A percentile compares a stretch with the other conserved stretches of the same genome.
Conservation (phyloP, 1,140 invertebrate species). For the Himalopsyche phryganea region DNA sequence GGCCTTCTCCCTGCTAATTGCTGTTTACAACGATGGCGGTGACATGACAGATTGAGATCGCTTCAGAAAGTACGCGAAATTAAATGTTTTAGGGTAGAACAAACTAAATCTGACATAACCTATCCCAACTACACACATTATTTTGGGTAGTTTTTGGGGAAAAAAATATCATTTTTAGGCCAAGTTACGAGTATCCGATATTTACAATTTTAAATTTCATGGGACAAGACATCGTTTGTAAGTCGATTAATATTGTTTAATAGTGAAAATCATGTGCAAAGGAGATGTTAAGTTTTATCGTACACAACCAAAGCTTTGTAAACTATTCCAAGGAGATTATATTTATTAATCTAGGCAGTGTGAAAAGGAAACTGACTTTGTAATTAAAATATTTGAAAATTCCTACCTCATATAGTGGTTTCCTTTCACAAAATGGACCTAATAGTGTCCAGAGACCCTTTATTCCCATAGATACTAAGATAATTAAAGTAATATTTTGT, state of each 20-base stretch:
- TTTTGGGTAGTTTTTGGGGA: too few species aligned
- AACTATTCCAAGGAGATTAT: neutral
- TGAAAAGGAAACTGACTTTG: neutral
- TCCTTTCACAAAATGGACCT: slow-evolving; percentile 66
- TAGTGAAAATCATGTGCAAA: neutral
- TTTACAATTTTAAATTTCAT: too few species aligned
- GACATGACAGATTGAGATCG: too few species aligned
- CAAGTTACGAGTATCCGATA: too few species aligned
- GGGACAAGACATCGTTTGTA: neutral
- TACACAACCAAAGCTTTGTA: neutral
- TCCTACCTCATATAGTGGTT: slow-evolving; percentile 63
- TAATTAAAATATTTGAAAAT: slow-evolving; percentile 10
- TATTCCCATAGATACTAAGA: slow-evolving; percentile 63
- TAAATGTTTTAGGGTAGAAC: too few species aligned
- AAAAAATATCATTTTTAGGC: too few species aligned
- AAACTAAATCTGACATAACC: too few species aligned
- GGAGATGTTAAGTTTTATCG: neutral
- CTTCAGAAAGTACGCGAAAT: too few species aligned
- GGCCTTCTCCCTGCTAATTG: too few species aligned
- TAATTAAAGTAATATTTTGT: too few species aligned
- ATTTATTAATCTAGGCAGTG: neutral
- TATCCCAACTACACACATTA: too few species aligned
- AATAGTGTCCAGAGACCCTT: slow-evolving; percentile 76
- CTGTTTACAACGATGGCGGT: too few species aligned
- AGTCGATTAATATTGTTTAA: neutral